Conservation (phyloP, 2,113 vertebrate genomes). For the Dolichallabes microphthalmus region DNA sequence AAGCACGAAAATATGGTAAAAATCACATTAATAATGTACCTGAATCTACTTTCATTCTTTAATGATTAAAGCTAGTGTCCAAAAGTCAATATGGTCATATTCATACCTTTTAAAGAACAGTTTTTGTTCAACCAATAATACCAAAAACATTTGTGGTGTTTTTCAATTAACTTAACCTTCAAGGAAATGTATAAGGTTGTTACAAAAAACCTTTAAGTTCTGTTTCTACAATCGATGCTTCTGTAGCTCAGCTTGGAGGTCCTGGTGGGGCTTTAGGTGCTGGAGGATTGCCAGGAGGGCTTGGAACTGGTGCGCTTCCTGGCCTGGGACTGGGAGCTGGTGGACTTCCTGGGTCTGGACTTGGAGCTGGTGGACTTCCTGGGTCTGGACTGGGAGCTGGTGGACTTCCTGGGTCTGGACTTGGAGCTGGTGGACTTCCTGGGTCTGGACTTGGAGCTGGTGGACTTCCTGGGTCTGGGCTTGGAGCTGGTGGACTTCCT, state of each 20-base stretch:
- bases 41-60: background rate
- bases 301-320: conserved; percentile 8
- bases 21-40: background rate
- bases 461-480: background rate
- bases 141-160: background rate
- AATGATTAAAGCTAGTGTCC: background rate
- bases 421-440: conserved; percentile 26
- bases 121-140: background rate
- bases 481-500: conserved; percentile 41
- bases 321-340: background rate
- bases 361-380: conserved; percentile 34
- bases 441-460: conserved; percentile 41
- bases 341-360: background rate
- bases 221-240: background rate
- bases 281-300: conserved; percentile 27
- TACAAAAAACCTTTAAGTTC: background rate
- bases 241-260: conserved; percentile 46
- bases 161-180: background rate
- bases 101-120: background rate
- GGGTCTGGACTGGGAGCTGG: conserved; percentile 35
- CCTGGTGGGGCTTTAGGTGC: conserved; percentile 33
- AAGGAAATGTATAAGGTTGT: background rate
- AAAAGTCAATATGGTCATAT: background rate
- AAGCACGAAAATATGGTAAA: conserved; percentile 57
- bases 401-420: conserved; percentile 13